Evolutionary conservation across 2,113 vertebrate species (phyloP).

Genomic region (Psilopogon haemacephalus): DNA sequence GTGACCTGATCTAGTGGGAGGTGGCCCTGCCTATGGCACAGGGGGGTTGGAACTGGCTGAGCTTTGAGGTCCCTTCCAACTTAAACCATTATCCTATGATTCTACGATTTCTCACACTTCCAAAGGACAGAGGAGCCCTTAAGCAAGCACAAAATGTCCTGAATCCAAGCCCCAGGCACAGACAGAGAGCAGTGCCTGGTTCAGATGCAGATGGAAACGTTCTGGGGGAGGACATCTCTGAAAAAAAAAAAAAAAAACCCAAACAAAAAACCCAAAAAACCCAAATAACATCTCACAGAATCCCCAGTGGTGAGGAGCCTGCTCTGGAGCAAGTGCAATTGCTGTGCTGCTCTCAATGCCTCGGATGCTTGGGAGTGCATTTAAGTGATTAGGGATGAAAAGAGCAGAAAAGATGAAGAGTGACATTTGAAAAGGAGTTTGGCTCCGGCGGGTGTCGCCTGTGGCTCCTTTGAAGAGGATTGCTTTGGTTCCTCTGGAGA

Average conservation of each 20-base stretch:
- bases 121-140: not conserved
- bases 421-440: not conserved
- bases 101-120: not conserved
- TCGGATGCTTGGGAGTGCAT: not conserved
- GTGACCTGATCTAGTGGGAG: no score
- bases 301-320: not conserved
- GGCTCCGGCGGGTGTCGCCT: not conserved
- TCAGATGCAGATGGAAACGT: not conserved
- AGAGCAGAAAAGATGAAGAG: not conserved
- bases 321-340: not conserved
- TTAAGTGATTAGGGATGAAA: not conserved
- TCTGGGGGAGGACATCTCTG: not conserved
- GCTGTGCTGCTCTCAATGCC: not conserved
- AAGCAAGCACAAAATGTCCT: not conserved
- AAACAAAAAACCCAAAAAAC: no score
- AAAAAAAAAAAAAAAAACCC: no score
- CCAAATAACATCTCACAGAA: not conserved
- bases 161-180: not conserved
- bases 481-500: not conserved
- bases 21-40: no score
- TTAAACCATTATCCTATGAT: no score
- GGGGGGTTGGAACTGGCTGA: no score
- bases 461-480: not conserved
- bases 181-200: not conserved
- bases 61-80: no score